A percentile compares a stretch with the other conserved stretches of the same genome.
These are phyloP conservation scores for Actenoides lindsayi DNA, from an alignment of 2,113 vertebrate species.

Conservation along the genomic window DNA sequence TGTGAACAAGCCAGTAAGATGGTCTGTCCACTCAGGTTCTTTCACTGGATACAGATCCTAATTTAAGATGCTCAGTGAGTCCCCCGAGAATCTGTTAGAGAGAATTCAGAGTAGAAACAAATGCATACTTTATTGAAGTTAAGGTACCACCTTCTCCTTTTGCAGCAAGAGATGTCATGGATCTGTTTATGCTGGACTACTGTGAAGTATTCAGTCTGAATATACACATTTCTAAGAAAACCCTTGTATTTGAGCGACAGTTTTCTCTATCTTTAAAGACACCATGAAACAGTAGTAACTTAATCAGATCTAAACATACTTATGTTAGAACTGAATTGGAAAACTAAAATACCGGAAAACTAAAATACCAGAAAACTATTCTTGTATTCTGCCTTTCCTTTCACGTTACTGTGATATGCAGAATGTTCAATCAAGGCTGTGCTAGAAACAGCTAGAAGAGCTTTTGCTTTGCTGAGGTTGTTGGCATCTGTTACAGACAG, in stretches of 20 bases:
- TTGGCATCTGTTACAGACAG: not conserved
- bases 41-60: not conserved
- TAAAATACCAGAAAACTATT: not conserved
- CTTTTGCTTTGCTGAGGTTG: not conserved
- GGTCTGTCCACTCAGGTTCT: not conserved
- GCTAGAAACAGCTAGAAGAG: not conserved
- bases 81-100: not conserved
- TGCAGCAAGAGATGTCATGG: not conserved
- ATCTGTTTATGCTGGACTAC: not conserved
- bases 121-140: not conserved
- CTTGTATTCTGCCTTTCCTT: not conserved
- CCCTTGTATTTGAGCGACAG: not conserved
- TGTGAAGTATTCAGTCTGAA: not conserved
- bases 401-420: not conserved
- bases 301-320: not conserved
- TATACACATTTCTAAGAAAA: not conserved
- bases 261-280: not conserved
- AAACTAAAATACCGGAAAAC: not conserved
- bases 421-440: not conserved
- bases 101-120: not conserved
- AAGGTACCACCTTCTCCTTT: not conserved
- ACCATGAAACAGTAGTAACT: not conserved
- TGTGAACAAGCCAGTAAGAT: not conserved
- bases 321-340: not conserved
- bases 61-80: not conserved